Base-by-base conservation (phyloP, 2,797 vertebrate species). In the Chromobotia macracanthus region DNA sequence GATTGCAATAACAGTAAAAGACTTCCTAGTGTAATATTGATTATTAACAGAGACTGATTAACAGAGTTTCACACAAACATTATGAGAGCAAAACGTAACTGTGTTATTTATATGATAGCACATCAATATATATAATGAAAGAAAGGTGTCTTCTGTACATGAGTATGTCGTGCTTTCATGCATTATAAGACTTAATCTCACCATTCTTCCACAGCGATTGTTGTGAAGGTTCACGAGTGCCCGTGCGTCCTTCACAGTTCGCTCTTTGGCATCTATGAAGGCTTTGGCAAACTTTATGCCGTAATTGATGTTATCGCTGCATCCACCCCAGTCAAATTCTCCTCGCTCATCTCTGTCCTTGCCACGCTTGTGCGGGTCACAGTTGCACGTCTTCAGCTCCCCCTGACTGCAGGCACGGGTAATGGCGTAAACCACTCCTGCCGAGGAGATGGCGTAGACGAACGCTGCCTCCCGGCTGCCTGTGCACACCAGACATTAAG, bases 201-300 rank as follows among this genome's bases (percentile, higher is more conserved):
- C 97, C 91, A 94, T 96, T 91, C 97, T 94, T 41, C 98, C 98
- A 13, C 96, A 98, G 87, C 96, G 97, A 89, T 99, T 99, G 92
- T 99, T 99, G 89, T 99, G 98, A 65, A 99, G 92, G 91, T 99
- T 99, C 95, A 99, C 98, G 84, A 98, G 93, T 0, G 98, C 98
- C 77, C 96, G 93, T 11, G 97, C 97, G 0, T 99, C 98, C 88
- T 97, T 95, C 75, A 97, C 95, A 0, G 94, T 96, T 88, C 93
- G 95, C 90, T 99, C 98, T 91, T 97, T 98, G 88, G 97, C 97
- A 0, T 99, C 98, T 85, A 99, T 95, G 10, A 99, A 99, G 79
- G 94, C 95, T 88, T 98, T 98, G 85, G 97, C 96, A 21, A 99
- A 99, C 79, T 95, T 95, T 77, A 98, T 95, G 13, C 97, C 98